Percentiles rank a stretch among this genome's conserved stretches.
Conservation (phyloP, 92 coral and sea anemone genomes). For the Anthopleura xanthogrammica region DNA sequence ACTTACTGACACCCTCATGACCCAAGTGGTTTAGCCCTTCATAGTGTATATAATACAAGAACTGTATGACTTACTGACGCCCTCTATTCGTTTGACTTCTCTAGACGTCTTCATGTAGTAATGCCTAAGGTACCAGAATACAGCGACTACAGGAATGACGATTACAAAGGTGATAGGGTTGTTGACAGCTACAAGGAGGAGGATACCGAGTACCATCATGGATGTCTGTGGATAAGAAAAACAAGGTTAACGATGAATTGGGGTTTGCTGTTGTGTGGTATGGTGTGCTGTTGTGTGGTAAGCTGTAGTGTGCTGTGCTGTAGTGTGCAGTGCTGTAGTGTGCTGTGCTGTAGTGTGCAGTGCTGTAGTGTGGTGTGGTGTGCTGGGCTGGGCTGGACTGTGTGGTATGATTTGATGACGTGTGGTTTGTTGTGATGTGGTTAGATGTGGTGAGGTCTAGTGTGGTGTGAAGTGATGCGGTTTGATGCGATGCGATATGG, state of each 20-base stretch:
- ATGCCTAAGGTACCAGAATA: constrained; percentile 44
- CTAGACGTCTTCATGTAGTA: constrained; percentile 62
- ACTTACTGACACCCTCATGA: too few species aligned
- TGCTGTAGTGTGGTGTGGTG: too few species aligned
- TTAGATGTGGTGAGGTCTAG: too few species aligned
- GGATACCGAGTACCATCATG: constrained; percentile 56
- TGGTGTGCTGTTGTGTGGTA: not conserved
- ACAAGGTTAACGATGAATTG: not conserved
- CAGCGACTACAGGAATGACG: constrained; percentile 47
- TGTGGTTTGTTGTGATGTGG: too few species aligned
- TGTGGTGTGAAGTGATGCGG: too few species aligned
- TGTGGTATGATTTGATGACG: too few species aligned
- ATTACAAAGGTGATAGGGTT: constrained; percentile 64
- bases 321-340: too few species aligned
- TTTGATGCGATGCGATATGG: too few species aligned
- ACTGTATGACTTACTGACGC: constrained; percentile 48
- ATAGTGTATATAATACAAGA: too few species aligned
- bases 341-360: too few species aligned
- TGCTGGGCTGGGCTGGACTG: too few species aligned
- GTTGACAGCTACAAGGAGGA: constrained; percentile 57
- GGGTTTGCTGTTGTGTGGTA: not conserved
- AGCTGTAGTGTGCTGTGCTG: not conserved
- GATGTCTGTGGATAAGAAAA: constrained; percentile 29
- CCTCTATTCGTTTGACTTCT: constrained; percentile 64
- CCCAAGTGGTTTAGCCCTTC: too few species aligned